A percentile compares a stretch with the other conserved stretches of the same genome.
These are phyloP conservation scores for Nipponacmea schrenckii DNA, from an alignment of 2,888 invertebrate species.

Conservation along the genomic window DNA sequence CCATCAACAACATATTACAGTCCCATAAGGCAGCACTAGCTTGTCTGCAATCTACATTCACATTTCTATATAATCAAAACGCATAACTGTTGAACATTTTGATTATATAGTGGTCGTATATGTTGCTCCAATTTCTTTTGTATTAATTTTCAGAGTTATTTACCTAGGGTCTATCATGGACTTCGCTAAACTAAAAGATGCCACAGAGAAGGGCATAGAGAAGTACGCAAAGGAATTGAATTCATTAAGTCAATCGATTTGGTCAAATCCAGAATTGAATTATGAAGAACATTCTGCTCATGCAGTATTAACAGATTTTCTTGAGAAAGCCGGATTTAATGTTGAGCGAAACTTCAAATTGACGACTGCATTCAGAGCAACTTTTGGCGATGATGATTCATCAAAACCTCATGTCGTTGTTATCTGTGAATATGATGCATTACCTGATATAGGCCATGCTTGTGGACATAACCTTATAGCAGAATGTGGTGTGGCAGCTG, in stretches of 20 bases:
- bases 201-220: constrained; percentile 37
- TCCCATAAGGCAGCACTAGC: too few species aligned
- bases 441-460: constrained; percentile 65
- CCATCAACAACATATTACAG: too few species aligned
- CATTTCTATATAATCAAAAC: too few species aligned
- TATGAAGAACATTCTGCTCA: constrained; percentile 60
- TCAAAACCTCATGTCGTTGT: constrained; percentile 55
- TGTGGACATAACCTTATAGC: constrained; percentile 67
- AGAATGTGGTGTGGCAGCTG: constrained; percentile 62
- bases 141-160: too few species aligned
- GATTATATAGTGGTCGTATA: too few species aligned
- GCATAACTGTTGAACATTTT: too few species aligned
- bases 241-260: constrained; percentile 52
- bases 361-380: constrained; percentile 50
- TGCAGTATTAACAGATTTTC: constrained; percentile 47
- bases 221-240: constrained; percentile 35
- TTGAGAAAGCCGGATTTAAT: constrained; percentile 54
- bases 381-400: constrained; percentile 23
- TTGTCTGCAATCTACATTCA: too few species aligned
- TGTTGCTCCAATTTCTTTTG: too few species aligned
- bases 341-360: constrained; percentile 47
- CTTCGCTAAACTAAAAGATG: constrained; percentile 19
- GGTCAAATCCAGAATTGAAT: constrained; percentile 60
- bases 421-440: constrained; percentile 67
- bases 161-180: not conserved